Conservation (phyloP, 2,797 vertebrate species). For the Scolopax rusticola region DNA sequence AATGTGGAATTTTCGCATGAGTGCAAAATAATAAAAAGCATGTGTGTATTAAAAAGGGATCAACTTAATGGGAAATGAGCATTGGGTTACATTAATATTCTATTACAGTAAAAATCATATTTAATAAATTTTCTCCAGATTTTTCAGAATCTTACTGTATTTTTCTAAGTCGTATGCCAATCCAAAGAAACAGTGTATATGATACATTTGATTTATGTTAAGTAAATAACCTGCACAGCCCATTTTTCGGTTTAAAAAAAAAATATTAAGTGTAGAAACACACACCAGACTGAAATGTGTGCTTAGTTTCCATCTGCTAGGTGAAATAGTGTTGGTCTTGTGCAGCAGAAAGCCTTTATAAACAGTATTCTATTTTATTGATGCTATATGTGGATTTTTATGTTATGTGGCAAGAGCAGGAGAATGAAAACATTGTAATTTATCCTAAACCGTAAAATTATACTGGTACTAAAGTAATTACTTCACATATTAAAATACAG, state of each 20-base stretch:
- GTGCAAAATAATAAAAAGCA: constrained; percentile 89
- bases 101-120: constrained; percentile 88
- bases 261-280: constrained; percentile 79
- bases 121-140: constrained; percentile 85
- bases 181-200: constrained; percentile 78
- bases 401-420: constrained; percentile 66
- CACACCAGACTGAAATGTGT: constrained; percentile 70
- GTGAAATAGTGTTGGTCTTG: constrained; percentile 74
- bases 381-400: constrained; percentile 68
- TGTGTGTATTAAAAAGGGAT: constrained; percentile 85
- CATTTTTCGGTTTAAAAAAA: constrained; percentile 53
- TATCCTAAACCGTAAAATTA: constrained; percentile 65
- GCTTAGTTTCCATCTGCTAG: constrained; percentile 71
- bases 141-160: constrained; percentile 76
- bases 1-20: constrained; percentile 86
- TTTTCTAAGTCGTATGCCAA: constrained; percentile 83
- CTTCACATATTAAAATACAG: constrained; percentile 52
- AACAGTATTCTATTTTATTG: constrained; percentile 79
- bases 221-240: constrained; percentile 79
- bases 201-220: constrained; percentile 84
- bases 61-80: constrained; percentile 85
- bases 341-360: constrained; percentile 74
- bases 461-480: constrained; percentile 68
- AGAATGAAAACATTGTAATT: constrained; percentile 61
- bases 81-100: constrained; percentile 87